A percentile compares a stretch with the other conserved stretches of the same genome.
Conservation (phyloP, 2,113 vertebrate genomes). For the Monopterus albus region DNA sequence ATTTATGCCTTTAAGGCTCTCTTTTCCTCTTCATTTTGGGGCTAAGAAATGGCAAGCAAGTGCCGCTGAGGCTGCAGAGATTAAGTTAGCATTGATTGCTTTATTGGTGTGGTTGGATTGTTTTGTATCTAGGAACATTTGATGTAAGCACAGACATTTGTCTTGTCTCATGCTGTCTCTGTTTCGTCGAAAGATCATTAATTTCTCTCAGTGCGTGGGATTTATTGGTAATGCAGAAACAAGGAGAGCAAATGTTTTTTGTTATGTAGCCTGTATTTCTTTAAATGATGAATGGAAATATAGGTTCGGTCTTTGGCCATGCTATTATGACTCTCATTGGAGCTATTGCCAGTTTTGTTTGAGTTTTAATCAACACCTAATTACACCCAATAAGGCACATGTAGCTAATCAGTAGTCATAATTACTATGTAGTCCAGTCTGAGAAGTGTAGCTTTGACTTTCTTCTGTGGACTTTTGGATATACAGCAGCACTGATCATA, state of each 20-base stretch:
- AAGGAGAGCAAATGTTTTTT: conserved; percentile 10
- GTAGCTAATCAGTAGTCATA: conserved; percentile 73
- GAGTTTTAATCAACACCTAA: conserved; percentile 73
- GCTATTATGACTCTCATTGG: conserved; percentile 53
- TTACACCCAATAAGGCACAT: conserved; percentile 75
- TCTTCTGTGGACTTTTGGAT: conserved; percentile 51
- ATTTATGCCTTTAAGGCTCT: conserved; percentile 76
- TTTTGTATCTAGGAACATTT: conserved; percentile 73
- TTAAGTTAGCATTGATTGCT: conserved; percentile 81
- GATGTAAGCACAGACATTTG: conserved; percentile 75
- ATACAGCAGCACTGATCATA: conserved; percentile 69
- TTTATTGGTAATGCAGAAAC: conserved; percentile 67
- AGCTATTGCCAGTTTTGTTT: conserved; percentile 55
- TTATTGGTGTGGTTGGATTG: conserved; percentile 79
- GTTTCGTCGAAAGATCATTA: conserved; percentile 70
- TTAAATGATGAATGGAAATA: conserved; percentile 39
- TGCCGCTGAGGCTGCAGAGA: conserved; percentile 70
- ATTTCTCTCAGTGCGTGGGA: conserved; percentile 66
- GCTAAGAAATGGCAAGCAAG: conserved; percentile 72
- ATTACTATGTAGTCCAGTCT: conserved; percentile 60
- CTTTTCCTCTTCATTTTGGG: conserved; percentile 77
- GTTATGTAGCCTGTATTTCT: conserved; percentile 10
- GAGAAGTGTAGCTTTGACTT: conserved; percentile 66
- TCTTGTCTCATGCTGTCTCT: conserved; percentile 76
- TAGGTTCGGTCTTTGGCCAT: conserved; percentile 25